Conservation (phyloP, 2,888 invertebrate species). For the Philereme vetulata region DNA sequence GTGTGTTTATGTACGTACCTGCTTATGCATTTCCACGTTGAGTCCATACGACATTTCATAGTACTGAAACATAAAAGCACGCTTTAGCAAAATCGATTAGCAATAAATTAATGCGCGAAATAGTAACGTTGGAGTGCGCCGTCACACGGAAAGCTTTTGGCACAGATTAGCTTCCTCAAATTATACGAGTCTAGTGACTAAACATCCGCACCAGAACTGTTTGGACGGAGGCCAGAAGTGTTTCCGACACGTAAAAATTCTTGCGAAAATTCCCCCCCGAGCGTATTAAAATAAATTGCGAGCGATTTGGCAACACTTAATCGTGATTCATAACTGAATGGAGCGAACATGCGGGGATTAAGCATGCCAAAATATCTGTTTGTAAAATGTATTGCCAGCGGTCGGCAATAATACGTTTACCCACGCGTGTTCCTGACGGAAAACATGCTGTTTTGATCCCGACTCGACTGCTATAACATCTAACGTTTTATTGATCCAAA, state of each 20-base stretch:
- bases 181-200: conserved; percentile 78
- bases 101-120: conserved; percentile 54
- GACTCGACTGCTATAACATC: conserved; percentile 15
- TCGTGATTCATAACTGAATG: conserved; percentile 80
- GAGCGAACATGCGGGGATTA: conserved; percentile 73
- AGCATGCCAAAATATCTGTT: conserved; percentile 73
- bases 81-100: conserved; percentile 64
- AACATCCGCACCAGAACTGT: conserved; percentile 77
- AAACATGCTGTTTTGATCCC: conserved; percentile 47
- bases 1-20: conserved; percentile 85
- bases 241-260: conserved; percentile 82
- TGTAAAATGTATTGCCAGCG: conserved; percentile 56
- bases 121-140: conserved; percentile 51
- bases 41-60: conserved; percentile 99
- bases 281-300: conserved; percentile 83
- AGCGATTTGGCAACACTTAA: conserved; percentile 84
- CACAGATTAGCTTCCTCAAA: conserved; percentile 79
- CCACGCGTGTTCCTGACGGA: conserved; percentile 51
- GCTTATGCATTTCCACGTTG: conserved; percentile 99
- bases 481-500: conserved; percentile 34
- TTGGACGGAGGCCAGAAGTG: conserved; percentile 78
- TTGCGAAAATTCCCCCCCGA: conserved; percentile 78
- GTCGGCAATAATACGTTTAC: conserved; percentile 52
- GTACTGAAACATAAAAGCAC: conserved; percentile 90
- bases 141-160: conserved; percentile 75